Conservation (phyloP, 2,113 vertebrate species). For the Polypterus bichir region DNA sequence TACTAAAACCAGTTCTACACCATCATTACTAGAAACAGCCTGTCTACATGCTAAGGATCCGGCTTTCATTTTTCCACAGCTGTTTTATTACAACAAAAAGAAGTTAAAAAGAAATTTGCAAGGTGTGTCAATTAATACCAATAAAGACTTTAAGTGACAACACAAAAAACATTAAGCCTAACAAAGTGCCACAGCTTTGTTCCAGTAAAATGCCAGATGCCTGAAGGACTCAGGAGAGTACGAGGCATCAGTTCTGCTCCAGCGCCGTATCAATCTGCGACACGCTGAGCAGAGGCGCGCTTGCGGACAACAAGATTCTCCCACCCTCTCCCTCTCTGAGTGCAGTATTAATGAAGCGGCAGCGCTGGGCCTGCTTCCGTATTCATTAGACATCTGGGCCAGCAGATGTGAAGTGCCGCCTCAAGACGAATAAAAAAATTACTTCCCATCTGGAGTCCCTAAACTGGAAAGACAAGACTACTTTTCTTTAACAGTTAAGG, state of each 20-base stretch:
- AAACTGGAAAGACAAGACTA: conserved; percentile 51
- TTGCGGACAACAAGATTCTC: conserved; percentile 27
- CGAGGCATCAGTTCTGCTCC: conserved; percentile 36
- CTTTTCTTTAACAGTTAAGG: conserved; percentile 16
- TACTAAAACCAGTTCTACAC: too few relatives aligned
- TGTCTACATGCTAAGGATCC: too few relatives aligned
- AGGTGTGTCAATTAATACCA: conserved; percentile 53
- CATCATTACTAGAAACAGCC: too few relatives aligned
- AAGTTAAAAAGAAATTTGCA: conserved; percentile 17
- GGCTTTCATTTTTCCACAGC: background rate
- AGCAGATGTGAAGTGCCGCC: conserved; percentile 63
- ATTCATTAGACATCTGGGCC: conserved; percentile 65
- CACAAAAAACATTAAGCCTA: conserved; percentile 37
- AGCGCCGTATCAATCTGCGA: conserved; percentile 23
- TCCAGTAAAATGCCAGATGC: conserved; percentile 52
- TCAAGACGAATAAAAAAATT: conserved; percentile 60
- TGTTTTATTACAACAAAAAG: conserved; percentile 11
- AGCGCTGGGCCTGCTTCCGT: conserved; percentile 46
- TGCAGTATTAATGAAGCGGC: conserved; percentile 64
- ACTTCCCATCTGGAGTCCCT: conserved; percentile 61
- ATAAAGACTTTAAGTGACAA: conserved; percentile 54
- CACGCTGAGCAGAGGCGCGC: conserved; percentile 27
- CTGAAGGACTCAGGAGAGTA: conserved; percentile 34
- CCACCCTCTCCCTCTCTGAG: conserved; percentile 35
- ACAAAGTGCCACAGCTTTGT: conserved; percentile 41